phyloP scores from a whole-genome alignment of 2,113 vertebrate species.

The Capra hircus region DNA sequence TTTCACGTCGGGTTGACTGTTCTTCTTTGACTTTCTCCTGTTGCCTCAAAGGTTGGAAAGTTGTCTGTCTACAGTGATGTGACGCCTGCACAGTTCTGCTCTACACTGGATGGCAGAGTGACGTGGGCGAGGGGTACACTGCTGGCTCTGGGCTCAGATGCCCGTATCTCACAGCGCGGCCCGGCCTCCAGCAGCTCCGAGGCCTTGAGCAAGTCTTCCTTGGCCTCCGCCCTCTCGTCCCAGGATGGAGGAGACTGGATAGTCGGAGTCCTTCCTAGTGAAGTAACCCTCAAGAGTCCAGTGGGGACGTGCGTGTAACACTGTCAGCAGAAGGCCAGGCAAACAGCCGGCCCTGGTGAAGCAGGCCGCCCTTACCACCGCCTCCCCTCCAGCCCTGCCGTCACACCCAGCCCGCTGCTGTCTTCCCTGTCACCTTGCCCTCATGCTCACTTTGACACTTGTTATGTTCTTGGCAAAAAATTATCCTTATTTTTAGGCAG shows the following conservation, averaged over 20 bases:
- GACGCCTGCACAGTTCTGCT: neutral
- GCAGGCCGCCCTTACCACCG: accelerated
- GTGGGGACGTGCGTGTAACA: neutral
- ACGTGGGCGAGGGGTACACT: neutral
- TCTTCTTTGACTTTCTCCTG: neutral
- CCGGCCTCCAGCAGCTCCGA: neutral
- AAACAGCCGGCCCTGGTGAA: accelerated
- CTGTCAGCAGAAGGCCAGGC: neutral
- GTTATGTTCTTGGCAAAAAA: neutral
- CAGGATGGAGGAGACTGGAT: neutral
- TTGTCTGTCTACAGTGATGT: neutral
- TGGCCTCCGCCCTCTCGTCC: neutral
- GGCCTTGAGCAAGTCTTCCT: neutral
- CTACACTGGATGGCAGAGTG: neutral
- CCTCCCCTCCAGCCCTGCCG: accelerated
- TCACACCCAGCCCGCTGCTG: neutral
- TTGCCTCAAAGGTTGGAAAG: neutral
- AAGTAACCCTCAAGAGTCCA: neutral
- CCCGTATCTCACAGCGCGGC: neutral
- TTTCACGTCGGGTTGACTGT: neutral
- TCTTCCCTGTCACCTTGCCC: neutral
- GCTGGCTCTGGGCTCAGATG: neutral
- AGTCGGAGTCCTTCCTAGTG: neutral
- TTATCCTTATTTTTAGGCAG: neutral
- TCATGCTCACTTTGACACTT: neutral